Percentiles rank a stretch among this genome's conserved stretches.
phyloP scores from a whole-genome alignment of 2,113 vertebrate genomes.

The Gymnocephalus cernua region DNA sequence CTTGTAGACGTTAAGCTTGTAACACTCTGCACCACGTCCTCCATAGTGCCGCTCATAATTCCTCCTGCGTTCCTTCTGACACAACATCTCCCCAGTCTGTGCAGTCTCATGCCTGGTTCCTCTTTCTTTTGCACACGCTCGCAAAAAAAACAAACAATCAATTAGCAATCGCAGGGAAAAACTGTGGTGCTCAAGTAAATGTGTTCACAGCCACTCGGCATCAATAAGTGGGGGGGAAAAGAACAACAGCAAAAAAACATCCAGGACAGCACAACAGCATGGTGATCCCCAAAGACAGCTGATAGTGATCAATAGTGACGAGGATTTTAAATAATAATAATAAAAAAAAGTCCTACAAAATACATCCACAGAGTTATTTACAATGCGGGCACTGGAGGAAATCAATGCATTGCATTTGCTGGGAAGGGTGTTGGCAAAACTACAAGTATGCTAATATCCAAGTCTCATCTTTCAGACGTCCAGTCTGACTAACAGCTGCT shows the following conservation, averaged over 20 bases:
- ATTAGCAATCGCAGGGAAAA: not conserved
- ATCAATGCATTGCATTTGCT: constrained; percentile 59
- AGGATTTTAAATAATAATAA: too few species aligned
- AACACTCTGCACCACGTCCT: constrained; percentile 46
- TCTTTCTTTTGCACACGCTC: constrained; percentile 37
- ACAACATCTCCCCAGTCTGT: constrained; percentile 51
- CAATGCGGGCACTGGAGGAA: constrained; percentile 29
- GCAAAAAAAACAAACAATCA: constrained; percentile 1
- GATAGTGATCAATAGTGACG: not conserved
- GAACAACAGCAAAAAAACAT: not conserved
- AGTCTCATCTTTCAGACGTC: constrained; percentile 73
- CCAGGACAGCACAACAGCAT: not conserved
- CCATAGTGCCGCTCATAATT: constrained; percentile 55
- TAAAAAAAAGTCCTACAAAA: constrained; percentile 15
- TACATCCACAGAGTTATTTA: constrained; percentile 48
- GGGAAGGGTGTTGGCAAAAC: constrained; percentile 64
- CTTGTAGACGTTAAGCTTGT: constrained; percentile 44
- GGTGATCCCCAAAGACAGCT: not conserved
- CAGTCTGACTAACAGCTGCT: constrained; percentile 72
- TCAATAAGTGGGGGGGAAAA: not conserved
- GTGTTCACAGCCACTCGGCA: not conserved
- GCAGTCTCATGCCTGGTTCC: constrained; percentile 60
- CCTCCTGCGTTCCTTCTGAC: constrained; percentile 49
- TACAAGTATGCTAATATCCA: constrained; percentile 67
- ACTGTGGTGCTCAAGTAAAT: not conserved